These are phyloP conservation scores for Diorhabda elongata DNA, from an alignment of 1,140 invertebrate genomes.

Conservation along the genomic window DNA sequence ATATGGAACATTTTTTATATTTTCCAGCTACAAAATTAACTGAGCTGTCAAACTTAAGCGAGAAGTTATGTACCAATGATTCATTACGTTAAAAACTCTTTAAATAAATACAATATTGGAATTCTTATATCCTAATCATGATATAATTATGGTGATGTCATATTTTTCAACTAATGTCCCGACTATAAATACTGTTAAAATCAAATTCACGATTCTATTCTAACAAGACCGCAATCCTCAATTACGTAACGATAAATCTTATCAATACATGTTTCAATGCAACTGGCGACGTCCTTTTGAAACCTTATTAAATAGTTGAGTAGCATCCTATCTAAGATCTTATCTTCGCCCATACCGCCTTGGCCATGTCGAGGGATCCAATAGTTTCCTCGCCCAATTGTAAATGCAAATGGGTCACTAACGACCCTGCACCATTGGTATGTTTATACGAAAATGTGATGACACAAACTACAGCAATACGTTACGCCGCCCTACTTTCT, in stretches of 20 bases:
- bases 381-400: conserved; percentile 32
- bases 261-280: conserved; percentile 21
- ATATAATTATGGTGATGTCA: too few species aligned
- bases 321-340: conserved; percentile 31
- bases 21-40: too few species aligned
- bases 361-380: conserved; percentile 33
- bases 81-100: too few species aligned
- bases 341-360: conserved; percentile 32
- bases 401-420: conserved; percentile 32
- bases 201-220: too few species aligned
- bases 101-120: too few species aligned
- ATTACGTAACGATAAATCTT: neutral
- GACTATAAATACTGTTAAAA: too few species aligned
- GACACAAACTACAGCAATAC: conserved; percentile 23
- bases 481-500: conserved; percentile 24
- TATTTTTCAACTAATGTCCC: too few species aligned
- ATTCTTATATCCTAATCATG: too few species aligned
- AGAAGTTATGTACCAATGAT: too few species aligned
- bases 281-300: conserved; percentile 24
- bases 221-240: neutral
- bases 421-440: conserved; percentile 22
- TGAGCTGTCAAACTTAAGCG: too few species aligned
- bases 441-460: conserved; percentile 13
- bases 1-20: too few species aligned
- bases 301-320: conserved; percentile 34